Evolutionary conservation across 1,140 invertebrate genomes (phyloP), one percentile per base, ranked within the genome.

Genomic region (Tetramorium alpestre): DNA sequence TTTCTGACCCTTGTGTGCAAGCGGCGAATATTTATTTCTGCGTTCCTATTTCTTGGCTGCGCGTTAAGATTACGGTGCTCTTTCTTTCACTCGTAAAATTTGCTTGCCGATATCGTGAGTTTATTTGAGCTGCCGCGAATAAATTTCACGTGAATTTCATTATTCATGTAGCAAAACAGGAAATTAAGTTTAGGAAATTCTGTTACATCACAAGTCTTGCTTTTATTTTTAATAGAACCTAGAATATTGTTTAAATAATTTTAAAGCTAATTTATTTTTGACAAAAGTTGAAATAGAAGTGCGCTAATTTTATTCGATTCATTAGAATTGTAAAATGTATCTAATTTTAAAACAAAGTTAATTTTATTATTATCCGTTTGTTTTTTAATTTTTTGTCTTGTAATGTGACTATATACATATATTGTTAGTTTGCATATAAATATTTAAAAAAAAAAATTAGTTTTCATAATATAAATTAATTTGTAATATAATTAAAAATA

Each of bases 21-120:
- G 22, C 33, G 4, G 38, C 65, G 65, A 56, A 81, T 81, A 82
- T 82, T 82, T 72, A 72, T 58, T 69, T 41, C 49, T 44, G 13
- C 13, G 49, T 33, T 67, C 22, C 33, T 81, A 69, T 69, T 72
- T 72, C 51, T 82, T 25, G 5, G 25, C 11, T 58, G 38, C 18
- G 38, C 8, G 16, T 81, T 28, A 82, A 82, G 38, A 58, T 72
- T 54, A 56, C 38, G 16, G 0, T 3, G 38, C 22, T 82, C 60
- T 47, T 56, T 82, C 51, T 58, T 56, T 6, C 38, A 69, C 6
- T 38, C 5, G 16, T 58, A 6, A 58, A 82, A 82, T 47, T 82
- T 72, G 16, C 22, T 70, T 56, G 8, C 13, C 38, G 38, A 70
- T 70, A 38, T 3, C 2, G 76, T 49, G 10, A 69, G 58, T 67